Conservation (phyloP, 2,113 vertebrate species). For the Paramormyrops kingsleyae region DNA sequence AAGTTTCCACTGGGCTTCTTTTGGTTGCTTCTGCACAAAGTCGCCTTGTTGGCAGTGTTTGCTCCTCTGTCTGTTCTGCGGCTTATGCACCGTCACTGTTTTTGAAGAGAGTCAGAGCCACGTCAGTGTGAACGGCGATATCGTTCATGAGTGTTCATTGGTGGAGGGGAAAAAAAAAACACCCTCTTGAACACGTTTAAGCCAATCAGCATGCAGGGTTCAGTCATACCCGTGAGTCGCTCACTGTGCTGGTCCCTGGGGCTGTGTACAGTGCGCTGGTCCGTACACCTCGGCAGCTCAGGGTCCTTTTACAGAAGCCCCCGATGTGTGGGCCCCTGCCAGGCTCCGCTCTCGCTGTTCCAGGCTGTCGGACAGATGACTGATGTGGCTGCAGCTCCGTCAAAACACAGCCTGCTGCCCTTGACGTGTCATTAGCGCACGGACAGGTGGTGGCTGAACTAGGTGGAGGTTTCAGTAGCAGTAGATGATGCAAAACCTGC, state of each 20-base stretch:
- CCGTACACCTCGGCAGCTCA: neutral
- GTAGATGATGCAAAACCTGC: neutral
- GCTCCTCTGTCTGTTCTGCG: neutral
- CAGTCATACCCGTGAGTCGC: neutral
- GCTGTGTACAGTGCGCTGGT: neutral
- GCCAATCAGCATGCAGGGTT: neutral
- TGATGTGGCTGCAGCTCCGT: neutral
- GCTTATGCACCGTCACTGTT: neutral
- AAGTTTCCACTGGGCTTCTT: neutral
- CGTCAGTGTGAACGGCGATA: neutral
- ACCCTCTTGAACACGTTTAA: neutral
- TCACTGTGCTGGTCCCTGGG: neutral
- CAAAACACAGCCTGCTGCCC: neutral
- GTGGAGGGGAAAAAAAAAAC: neutral
- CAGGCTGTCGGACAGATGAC: neutral
- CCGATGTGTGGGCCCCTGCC: neutral
- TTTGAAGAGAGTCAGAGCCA: neutral
- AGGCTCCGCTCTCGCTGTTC: neutral
- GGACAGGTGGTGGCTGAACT: neutral
- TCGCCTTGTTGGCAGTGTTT: neutral
- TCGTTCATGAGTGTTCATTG: neutral
- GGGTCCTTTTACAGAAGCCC: neutral
- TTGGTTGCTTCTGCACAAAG: neutral
- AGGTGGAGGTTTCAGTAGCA: neutral
- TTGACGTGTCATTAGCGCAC: neutral